Base-by-base conservation (phyloP, 2,888 invertebrate genomes). In the Phrixothrix hirtus region DNA sequence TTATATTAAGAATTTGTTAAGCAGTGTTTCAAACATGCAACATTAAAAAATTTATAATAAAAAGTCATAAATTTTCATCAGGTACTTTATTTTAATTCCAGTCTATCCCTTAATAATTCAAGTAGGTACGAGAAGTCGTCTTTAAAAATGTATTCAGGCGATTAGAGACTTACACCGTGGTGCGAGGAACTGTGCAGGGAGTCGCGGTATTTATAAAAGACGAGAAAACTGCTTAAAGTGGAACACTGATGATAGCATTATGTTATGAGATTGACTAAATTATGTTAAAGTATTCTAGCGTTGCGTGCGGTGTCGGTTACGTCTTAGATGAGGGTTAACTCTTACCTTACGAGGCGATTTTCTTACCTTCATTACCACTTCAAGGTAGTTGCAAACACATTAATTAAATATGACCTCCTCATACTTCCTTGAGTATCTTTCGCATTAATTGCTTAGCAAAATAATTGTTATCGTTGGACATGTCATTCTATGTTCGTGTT, bases 21-120 rank as follows among this genome's bases (percentile, higher is more conserved):
- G 58, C 58, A 57, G 47, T 58, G 61, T 61, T 61, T 58, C 61
- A 54, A 58, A 57, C 62, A 46, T 57, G 62, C 57, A 29, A 42
- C 45, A 41, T 39, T 49, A 41, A 45, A 45, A 49, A 31, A 59
- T 59, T 59, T 57, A 58, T 57, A 58, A 54, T 47, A 16, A 53
- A 50, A 55, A 54, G 51, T 59, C 59, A 60, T 54, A 59, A 60
- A 62, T 59, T 61, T 59, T 55, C 58, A 60, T 61, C 58, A 56
- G 59, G 47, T 59, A 57, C 60, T 51, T 58, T 59, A 61, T 65
- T 64, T 65, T 66, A 66, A 67, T 66, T 67, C 61, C 57, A 58
- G 62, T 61, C 61, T 63, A 65, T 65, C 65, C 62, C 63, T 64
- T 64, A 66, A 66, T 66, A 65, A 66, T 66, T 63, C 63, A 65